phyloP scores from a whole-genome alignment of 2,797 vertebrate species.

The Tenualosa thibaudeaui region DNA sequence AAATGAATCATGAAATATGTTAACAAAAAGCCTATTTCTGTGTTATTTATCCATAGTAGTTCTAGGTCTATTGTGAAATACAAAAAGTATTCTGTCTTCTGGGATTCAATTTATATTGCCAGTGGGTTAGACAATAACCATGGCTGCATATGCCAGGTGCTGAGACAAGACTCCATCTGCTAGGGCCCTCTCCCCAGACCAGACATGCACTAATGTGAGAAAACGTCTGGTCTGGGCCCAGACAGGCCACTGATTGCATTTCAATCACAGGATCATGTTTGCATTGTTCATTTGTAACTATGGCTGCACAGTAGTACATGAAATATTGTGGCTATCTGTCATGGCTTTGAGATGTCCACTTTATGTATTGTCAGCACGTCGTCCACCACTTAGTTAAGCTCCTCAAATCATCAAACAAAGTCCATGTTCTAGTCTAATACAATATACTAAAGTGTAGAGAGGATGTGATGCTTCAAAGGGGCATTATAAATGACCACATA shows the following conservation, averaged over 20 bases:
- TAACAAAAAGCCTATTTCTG: neutral
- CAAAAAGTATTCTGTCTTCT: constrained; percentile 53
- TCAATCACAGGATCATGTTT: constrained; percentile 72
- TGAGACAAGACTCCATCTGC: constrained; percentile 80
- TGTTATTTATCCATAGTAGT: neutral
- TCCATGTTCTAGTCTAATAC: neutral
- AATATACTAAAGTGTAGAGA: neutral
- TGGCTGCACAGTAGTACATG: constrained; percentile 62
- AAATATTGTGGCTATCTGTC: constrained; percentile 38
- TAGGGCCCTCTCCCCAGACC: constrained; percentile 71
- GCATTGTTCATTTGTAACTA: constrained; percentile 73
- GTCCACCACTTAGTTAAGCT: neutral
- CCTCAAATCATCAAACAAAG: neutral
- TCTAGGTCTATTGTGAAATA: constrained; percentile 34
- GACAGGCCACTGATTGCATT: constrained; percentile 70
- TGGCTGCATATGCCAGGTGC: constrained; percentile 72
- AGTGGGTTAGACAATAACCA: constrained; percentile 67
- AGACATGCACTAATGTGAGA: constrained; percentile 83
- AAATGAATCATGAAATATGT: neutral
- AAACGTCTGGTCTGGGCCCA: constrained; percentile 72
- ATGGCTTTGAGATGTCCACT: neutral
- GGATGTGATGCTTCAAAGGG: neutral
- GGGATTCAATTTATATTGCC: constrained; percentile 43
- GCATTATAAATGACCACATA: neutral
- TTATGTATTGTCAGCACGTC: neutral